Percentiles rank a stretch among this genome's conserved stretches.
Evolutionary conservation across 2,888 invertebrate species (phyloP).

Genomic region (Salpingus planirostris): DNA sequence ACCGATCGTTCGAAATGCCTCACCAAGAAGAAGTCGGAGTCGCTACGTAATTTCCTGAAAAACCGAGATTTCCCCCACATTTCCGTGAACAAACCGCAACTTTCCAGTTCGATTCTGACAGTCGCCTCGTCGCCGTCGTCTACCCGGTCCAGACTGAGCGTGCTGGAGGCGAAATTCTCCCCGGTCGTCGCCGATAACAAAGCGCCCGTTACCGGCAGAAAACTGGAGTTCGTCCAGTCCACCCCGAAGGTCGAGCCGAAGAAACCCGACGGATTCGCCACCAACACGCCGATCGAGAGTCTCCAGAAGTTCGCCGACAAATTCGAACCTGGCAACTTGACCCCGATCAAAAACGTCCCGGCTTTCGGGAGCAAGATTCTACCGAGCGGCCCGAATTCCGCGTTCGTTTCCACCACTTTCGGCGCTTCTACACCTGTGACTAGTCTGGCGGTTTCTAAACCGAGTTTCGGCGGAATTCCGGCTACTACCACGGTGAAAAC

Average conservation of each 20-base stretch:
- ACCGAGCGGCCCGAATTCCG: conserved; percentile 10
- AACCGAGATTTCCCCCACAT: conserved; percentile 47
- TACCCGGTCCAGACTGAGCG: conserved; percentile 16
- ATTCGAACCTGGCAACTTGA: conserved; percentile 8
- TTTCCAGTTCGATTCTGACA: conserved; percentile 26
- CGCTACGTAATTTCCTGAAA: conserved; percentile 45
- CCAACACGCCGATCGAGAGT: conserved; percentile 9
- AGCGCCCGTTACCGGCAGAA: conserved; percentile 15
- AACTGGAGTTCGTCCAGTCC: conserved; percentile 25
- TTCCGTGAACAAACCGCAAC: conserved; percentile 45
- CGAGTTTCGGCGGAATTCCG: conserved; percentile 1
- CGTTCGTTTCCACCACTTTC: conserved; percentile 12
- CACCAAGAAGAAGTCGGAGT: conserved; percentile 45
- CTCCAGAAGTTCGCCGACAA: conserved; percentile 10
- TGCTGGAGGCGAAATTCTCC: conserved; percentile 19
- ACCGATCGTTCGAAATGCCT: conserved; percentile 35
- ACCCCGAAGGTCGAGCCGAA: conserved; percentile 17
- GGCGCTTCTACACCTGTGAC: conserved; percentile 3
- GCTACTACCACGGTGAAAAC: background rate
- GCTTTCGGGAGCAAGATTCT: conserved; percentile 4
- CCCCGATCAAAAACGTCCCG: conserved; percentile 1
- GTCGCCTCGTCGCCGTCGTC: conserved; percentile 21
- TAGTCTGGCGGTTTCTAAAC: conserved; percentile 3
- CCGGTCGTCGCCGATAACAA: conserved; percentile 3
- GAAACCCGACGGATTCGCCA: conserved; percentile 1